Evolutionary conservation across 2,113 vertebrate genomes (phyloP).

Genomic region (Tringa solitaria): DNA sequence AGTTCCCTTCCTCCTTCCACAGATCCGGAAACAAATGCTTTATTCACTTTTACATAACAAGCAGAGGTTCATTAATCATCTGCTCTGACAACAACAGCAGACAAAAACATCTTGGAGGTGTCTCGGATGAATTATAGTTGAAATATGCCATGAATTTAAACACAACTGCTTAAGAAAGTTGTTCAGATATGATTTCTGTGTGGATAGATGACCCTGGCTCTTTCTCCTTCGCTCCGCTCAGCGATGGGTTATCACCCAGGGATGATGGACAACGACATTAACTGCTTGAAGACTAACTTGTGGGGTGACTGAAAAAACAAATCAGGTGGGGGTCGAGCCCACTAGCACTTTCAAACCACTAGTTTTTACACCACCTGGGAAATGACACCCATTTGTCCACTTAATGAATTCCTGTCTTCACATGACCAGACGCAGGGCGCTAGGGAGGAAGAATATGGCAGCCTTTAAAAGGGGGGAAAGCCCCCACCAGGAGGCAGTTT

Average conservation of each 20-base stretch:
- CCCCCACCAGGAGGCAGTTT: not conserved
- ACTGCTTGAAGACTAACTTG: not conserved
- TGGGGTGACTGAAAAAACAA: not conserved
- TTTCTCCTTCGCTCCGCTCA: not conserved
- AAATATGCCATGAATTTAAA: not conserved
- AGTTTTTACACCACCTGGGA: not conserved
- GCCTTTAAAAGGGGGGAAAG: not conserved
- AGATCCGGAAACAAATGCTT: not conserved
- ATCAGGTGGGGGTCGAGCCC: not conserved
- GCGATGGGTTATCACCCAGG: not conserved
- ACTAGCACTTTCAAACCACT: not conserved
- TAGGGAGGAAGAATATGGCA: not conserved
- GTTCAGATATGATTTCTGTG: not conserved
- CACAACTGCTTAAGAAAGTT: not conserved
- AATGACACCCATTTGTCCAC: not conserved
- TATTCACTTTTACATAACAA: not conserved
- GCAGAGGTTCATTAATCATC: not conserved
- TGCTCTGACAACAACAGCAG: not conserved
- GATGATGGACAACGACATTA: not conserved
- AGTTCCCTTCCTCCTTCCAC: not conserved
- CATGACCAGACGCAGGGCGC: not conserved
- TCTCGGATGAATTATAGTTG: not conserved
- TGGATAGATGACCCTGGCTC: accelerated
- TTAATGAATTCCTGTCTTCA: not conserved
- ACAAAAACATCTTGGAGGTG: not conserved